These are phyloP conservation scores for Addax nasomaculatus DNA, from an alignment of 2,113 vertebrate genomes.

Conservation along the genomic window DNA sequence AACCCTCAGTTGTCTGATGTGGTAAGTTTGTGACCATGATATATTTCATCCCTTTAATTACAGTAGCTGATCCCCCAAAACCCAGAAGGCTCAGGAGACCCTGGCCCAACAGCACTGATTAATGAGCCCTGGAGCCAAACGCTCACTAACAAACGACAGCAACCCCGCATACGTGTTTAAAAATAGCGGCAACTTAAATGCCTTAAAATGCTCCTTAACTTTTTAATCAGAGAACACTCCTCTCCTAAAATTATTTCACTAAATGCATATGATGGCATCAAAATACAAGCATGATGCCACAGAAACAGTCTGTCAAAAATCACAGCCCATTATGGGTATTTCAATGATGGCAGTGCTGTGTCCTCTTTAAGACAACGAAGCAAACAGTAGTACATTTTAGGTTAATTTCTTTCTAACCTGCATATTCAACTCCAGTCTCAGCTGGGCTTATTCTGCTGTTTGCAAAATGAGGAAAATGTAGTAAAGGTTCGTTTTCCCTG, in stretches of 20 bases:
- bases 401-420: slow-evolving; percentile 77
- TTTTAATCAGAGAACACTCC: not conserved
- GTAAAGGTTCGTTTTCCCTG: slow-evolving; percentile 79
- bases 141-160: slow-evolving; percentile 39
- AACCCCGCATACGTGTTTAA: slow-evolving; percentile 22
- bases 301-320: not conserved
- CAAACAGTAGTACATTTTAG: slow-evolving; percentile 12
- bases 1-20: slow-evolving; percentile 25
- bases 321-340: not conserved
- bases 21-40: slow-evolving; percentile 59
- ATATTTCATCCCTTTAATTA: slow-evolving; percentile 64
- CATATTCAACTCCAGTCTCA: slow-evolving; percentile 74
- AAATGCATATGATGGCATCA: not conserved
- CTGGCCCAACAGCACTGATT: slow-evolving; percentile 46
- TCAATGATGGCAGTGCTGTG: not conserved
- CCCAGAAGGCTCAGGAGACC: slow-evolving; percentile 12
- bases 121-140: slow-evolving; percentile 44
- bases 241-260: slow-evolving; percentile 3
- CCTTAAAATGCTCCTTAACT: not conserved
- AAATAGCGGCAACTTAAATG: not conserved
- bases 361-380: slow-evolving; percentile 20
- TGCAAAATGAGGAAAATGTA: slow-evolving; percentile 28
- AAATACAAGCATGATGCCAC: not conserved
- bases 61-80: slow-evolving; percentile 52
- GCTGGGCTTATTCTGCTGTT: slow-evolving; percentile 50